Percentiles rank a stretch among this genome's conserved stretches.
phyloP scores from a whole-genome alignment of 1,140 invertebrate genomes.

The Drosophila lowei region DNA sequence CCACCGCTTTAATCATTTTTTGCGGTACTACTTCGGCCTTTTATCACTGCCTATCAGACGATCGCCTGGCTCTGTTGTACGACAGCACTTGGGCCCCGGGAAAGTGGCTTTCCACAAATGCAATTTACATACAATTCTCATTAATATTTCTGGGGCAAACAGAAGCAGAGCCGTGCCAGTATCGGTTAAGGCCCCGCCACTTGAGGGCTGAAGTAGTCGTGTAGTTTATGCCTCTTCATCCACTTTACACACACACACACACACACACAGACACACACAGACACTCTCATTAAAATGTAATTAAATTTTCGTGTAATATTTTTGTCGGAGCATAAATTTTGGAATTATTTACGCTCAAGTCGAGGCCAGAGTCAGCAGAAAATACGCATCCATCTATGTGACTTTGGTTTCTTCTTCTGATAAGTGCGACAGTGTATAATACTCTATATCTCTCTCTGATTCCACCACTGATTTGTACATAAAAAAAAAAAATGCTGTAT shows the following conservation, averaged over 20 bases:
- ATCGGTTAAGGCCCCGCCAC: background rate
- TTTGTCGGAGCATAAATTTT: slow-evolving; percentile 83
- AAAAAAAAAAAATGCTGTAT: slow-evolving; percentile 59
- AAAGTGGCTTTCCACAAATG: slow-evolving; percentile 41
- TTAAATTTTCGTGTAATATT: slow-evolving; percentile 79
- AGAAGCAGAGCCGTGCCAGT: slow-evolving; percentile 14
- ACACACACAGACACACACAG: background rate
- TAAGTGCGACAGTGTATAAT: slow-evolving; percentile 83
- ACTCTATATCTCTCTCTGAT: slow-evolving; percentile 29
- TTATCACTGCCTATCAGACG: too few relatives aligned
- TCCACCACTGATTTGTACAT: slow-evolving; percentile 64
- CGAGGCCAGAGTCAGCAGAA: slow-evolving; percentile 66
- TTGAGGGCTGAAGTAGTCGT: slow-evolving; percentile 3
- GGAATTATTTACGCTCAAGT: slow-evolving; percentile 82
- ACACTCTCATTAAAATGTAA: slow-evolving; percentile 73
- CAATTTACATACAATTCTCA: slow-evolving; percentile 74
- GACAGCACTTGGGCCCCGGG: slow-evolving; percentile 36
- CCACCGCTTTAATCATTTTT: slow-evolving; percentile 13
- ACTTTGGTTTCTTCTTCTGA: slow-evolving; percentile 77
- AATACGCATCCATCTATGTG: slow-evolving; percentile 15
- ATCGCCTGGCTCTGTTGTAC: too few relatives aligned
- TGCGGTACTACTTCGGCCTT: background rate
- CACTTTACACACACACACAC: slow-evolving; percentile 28
- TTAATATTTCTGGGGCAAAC: slow-evolving; percentile 49
- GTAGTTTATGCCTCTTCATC: slow-evolving; percentile 25